Evolutionary conservation across 1,140 invertebrate genomes (phyloP), one percentile per base, ranked within the genome.

Genomic region (Mycetomoellerius zeteki): DNA sequence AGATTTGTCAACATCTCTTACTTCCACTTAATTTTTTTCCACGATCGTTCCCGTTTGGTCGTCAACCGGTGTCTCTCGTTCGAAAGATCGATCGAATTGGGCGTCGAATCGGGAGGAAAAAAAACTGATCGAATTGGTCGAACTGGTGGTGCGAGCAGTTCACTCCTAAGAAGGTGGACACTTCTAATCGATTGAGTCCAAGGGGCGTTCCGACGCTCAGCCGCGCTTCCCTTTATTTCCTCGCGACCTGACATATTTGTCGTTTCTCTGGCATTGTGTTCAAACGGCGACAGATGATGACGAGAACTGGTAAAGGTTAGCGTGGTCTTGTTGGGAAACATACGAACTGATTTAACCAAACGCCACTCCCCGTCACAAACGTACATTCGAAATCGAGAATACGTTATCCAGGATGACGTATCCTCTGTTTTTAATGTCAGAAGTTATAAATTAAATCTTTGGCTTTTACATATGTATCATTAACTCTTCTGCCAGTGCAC

Each of bases 231-330:
- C 80, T 84, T 84, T 84, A 67, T 84, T 73, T 84, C 37, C 80
- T 73, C 37, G 69, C 19, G 37, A 84, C 62, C 69, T 60, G 80
- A 75, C 69, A 71, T 75, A 75, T 84, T 84, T 84, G 80, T 84
- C 69, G 67, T 73, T 84, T 75, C 24, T n/a, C 16, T 16, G 54
- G 21, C 16, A 62, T 60, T 84, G 54, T 65, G 37, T 54, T 0
- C 6, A 3, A 78, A 73, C 47, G 30, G 24, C 60, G 71, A 50
- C 73, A 80, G 67, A 89, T 86, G 87, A 93, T 86, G 89, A 89
- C 71, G 78, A 84, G 52, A 86, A 33, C 16, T 47, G n/a, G 50
- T 86, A 92, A 92, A 93, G 92, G 86, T 90, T 91, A 91, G 69
- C 78, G 80, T 65, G 86, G 85, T 87, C 37, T 87, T 90, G n/a